Evolutionary conservation across 2,113 vertebrate species (phyloP), one percentile per base, ranked within the genome.

Genomic region (Sander lucioperca): DNA sequence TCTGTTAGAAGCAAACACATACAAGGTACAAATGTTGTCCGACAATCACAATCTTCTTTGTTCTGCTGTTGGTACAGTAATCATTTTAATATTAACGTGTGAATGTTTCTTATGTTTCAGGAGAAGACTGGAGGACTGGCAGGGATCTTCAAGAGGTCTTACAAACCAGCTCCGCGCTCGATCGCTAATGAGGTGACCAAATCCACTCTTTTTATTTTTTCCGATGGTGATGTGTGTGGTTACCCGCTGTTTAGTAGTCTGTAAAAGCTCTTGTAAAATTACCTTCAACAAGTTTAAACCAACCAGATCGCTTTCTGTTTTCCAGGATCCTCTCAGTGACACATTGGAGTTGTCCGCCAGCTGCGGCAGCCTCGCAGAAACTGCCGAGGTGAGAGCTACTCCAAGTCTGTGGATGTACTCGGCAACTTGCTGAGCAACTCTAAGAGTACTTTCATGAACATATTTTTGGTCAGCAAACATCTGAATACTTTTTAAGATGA

Each of bases 241-340:
- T 61, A 15, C 15, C 2, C 5, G 2, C 19, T 27, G 11, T 62
- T 33, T 14, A 10, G 27, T 6, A 14, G 33, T 59, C 43, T 51
- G 16, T 43, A 0, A 23, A 57, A 65, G 0, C 27, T 59, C 10
- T 30, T 2, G 13, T 23, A 0, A 70, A 61, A 53, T 30, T 14
- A 59, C 5, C 21, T 23, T 48, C 19, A 36, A 9, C 5, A 14
- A 45, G 48, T 53, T 39, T 12, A 63, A 58, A 33, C 21, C 5
- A 30, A 70, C 18, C 5, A 14, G 6, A 11, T 5, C 18, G 4
- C 6, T 56, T 59, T 30, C 48, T 50, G 3, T 67, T 45, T 74
- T 73, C 11, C 80, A 94, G 93, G 88, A 94, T 86, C 93, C 93
- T 12, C 90, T 94, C 67, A 86, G 67, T 5, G 61, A 62, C n/a